Percentiles rank a stretch among this genome's conserved stretches.
phyloP scores from a whole-genome alignment of 2,888 invertebrate species.

The Morpho helenor region DNA sequence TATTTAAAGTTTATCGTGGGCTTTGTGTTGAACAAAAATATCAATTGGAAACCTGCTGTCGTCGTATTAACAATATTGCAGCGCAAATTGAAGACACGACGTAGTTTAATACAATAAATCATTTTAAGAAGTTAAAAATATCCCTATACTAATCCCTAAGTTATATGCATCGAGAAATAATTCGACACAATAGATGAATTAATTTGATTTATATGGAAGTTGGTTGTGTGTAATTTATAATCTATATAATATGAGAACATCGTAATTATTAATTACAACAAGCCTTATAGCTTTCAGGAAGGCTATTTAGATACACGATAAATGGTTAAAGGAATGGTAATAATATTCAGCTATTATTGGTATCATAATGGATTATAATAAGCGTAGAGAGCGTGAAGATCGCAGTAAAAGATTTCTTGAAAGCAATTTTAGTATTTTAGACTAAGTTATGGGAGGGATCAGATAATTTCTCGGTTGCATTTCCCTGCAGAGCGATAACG shows the following conservation, averaged over 20 bases:
- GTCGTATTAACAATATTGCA: too few species aligned
- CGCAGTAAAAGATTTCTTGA: slow-evolving; percentile 66
- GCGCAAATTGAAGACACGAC: too few species aligned
- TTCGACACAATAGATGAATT: background rate
- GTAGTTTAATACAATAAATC: too few species aligned
- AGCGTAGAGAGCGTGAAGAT: slow-evolving; percentile 73
- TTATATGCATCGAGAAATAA: too few species aligned
- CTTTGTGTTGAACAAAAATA: too few species aligned
- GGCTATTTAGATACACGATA: slow-evolving; percentile 35
- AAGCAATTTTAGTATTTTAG: slow-evolving; percentile 74
- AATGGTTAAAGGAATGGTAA: slow-evolving; percentile 44
- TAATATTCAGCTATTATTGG: slow-evolving; percentile 67
- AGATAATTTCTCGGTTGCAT: slow-evolving; percentile 66
- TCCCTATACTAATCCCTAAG: too few species aligned
- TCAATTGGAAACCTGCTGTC: too few species aligned
- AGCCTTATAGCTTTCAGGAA: slow-evolving; percentile 26
- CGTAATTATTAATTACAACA: slow-evolving; percentile 24
- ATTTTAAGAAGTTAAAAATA: too few species aligned
- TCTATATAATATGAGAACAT: slow-evolving; percentile 2
- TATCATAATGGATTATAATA: slow-evolving; percentile 76
- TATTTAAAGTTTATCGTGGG: too few species aligned
- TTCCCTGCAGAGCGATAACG: slow-evolving; percentile 62
- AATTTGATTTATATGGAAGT: background rate
- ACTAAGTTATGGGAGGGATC: slow-evolving; percentile 73
- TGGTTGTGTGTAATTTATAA: background rate